Evolutionary conservation across 2,113 vertebrate species (phyloP).

Genomic region (Cichladusa arquata): DNA sequence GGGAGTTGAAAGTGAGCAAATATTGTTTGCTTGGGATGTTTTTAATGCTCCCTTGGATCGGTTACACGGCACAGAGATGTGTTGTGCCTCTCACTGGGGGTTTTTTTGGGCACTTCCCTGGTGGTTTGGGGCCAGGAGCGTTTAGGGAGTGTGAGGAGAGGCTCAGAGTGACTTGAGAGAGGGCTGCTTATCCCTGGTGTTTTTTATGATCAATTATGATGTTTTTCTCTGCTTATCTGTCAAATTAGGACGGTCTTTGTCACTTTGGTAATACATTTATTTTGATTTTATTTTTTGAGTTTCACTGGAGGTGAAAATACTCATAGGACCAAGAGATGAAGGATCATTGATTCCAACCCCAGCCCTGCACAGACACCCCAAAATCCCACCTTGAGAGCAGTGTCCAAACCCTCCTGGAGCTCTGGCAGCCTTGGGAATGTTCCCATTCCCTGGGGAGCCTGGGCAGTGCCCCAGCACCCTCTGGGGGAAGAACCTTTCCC

Average conservation of each 20-base stretch:
- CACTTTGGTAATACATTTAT: accelerated
- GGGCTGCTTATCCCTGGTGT: accelerated
- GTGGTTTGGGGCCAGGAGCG: not conserved
- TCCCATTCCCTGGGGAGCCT: not conserved
- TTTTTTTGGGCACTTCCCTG: not conserved
- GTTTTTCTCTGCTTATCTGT: not conserved
- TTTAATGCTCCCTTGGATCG: not conserved
- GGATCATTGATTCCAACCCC: not conserved
- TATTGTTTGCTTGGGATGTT: not conserved
- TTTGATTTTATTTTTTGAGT: not conserved
- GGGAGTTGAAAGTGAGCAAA: not conserved
- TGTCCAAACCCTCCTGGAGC: not conserved
- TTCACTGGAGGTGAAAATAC: not conserved
- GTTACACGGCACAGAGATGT: not conserved
- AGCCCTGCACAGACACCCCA: not conserved
- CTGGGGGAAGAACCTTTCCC: not conserved
- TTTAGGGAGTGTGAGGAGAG: not conserved
- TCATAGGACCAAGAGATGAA: not conserved
- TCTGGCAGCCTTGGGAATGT: not conserved
- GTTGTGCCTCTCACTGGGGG: not conserved
- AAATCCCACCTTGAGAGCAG: accelerated
- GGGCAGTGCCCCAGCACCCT: not conserved
- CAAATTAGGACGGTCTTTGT: not conserved
- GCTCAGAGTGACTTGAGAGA: not conserved
- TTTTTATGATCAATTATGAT: not conserved